phyloP scores from a whole-genome alignment of 2,113 vertebrate genomes.

The Tapirus terrestris region DNA sequence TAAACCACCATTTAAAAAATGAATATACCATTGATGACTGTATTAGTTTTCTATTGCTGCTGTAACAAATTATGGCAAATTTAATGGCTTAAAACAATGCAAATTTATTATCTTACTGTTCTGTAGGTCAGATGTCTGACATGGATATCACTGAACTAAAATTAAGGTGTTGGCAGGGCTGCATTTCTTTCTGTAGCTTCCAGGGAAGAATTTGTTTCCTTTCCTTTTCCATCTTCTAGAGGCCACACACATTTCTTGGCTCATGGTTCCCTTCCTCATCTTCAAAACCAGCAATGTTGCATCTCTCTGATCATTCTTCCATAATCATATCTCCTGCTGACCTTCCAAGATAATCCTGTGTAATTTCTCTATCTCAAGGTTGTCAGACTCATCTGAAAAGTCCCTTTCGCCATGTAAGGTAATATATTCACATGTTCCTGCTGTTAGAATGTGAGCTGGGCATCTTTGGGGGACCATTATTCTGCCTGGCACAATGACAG shows the following conservation, averaged over 20 bases:
- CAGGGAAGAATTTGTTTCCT: neutral
- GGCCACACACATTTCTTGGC: neutral
- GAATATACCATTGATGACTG: neutral
- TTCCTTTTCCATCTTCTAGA: neutral
- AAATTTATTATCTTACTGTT: neutral
- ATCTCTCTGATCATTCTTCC: neutral
- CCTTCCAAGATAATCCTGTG: neutral
- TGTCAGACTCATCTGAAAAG: neutral
- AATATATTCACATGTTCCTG: neutral
- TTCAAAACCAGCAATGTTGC: neutral
- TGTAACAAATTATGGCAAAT: neutral
- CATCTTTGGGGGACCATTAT: constrained; percentile 43
- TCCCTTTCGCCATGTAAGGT: neutral
- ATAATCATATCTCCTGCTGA: neutral
- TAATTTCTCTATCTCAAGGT: neutral
- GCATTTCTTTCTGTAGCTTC: neutral
- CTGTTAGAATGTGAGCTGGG: neutral
- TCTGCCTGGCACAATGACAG: neutral
- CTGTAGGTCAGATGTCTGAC: constrained; percentile 70
- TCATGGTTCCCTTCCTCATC: neutral
- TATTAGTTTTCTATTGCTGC: neutral
- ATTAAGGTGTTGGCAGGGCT: neutral
- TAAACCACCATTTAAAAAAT: constrained; percentile 58
- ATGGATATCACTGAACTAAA: neutral
- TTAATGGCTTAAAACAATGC: neutral